Conservation (phyloP, 2,888 invertebrate genomes). For the Volucella inanis region DNA sequence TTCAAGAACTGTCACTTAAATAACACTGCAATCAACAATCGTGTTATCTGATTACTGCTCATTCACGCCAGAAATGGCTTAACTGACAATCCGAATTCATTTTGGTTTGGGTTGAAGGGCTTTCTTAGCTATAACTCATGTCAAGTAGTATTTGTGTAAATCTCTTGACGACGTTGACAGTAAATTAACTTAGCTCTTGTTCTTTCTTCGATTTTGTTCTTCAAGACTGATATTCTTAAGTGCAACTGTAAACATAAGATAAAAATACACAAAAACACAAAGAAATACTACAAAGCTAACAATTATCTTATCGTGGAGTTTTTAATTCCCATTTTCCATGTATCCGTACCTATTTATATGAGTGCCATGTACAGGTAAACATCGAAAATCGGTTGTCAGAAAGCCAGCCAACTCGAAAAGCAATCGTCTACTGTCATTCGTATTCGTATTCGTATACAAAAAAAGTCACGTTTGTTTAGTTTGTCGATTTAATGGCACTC, state of each 20-base stretch:
- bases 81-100: background rate
- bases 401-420: slow-evolving; percentile 10
- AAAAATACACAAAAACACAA: slow-evolving; percentile 14
- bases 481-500: slow-evolving; percentile 32
- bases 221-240: slow-evolving; percentile 38
- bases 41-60: no score
- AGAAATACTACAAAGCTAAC: background rate
- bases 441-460: background rate
- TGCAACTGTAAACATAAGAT: slow-evolving; percentile 46
- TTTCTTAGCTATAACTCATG: slow-evolving; percentile 8
- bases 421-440: background rate
- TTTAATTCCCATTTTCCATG: slow-evolving; percentile 44
- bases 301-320: slow-evolving; percentile 54
- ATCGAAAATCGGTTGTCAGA: slow-evolving; percentile 9
- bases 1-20: no score
- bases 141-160: background rate
- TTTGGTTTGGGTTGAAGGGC: background rate
- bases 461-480: slow-evolving; percentile 47
- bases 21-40: no score
- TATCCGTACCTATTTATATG: background rate
- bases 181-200: background rate
- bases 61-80: background rate
- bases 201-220: slow-evolving; percentile 5
- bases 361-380: background rate
- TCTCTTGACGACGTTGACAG: background rate